Conservation (phyloP, 1,140 invertebrate species). For the Scaptomyza pallida region DNA sequence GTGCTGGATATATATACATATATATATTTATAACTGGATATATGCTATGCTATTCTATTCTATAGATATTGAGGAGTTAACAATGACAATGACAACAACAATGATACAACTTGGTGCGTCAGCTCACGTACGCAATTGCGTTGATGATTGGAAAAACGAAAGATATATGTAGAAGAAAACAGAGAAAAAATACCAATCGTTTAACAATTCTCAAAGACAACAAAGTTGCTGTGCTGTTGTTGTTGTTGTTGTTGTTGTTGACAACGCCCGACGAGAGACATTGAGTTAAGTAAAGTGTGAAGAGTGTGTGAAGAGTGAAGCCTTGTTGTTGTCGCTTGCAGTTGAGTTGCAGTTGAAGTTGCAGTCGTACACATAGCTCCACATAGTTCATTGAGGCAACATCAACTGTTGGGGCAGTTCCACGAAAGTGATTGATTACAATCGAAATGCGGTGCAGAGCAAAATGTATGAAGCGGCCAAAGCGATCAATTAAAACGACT, state of each 20-base stretch:
- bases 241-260: too few species aligned
- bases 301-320: neutral
- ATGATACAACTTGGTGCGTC: constrained; percentile 38
- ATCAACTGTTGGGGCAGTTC: constrained; percentile 47
- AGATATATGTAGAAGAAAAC: constrained; percentile 10
- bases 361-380: constrained; percentile 27
- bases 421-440: constrained; percentile 82
- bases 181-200: constrained; percentile 19
- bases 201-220: constrained; percentile 28
- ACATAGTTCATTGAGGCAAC: constrained; percentile 68
- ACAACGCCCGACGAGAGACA: constrained; percentile 24
- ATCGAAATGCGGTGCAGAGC: constrained; percentile 61
- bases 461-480: constrained; percentile 45
- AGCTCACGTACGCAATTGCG: constrained; percentile 56
- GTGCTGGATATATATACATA: neutral
- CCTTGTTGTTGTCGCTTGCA: neutral
- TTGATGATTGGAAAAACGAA: constrained; percentile 48
- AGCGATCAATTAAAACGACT: constrained; percentile 81
- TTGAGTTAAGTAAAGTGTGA: neutral
- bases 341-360: constrained; percentile 1
- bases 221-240: neutral
- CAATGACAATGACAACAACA: constrained; percentile 30
- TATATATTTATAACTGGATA: neutral
- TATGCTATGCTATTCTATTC: neutral
- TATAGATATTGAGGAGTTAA: neutral